A percentile compares a stretch with the other conserved stretches of the same genome.
Evolutionary conservation across 2,113 vertebrate genomes (phyloP).

Genomic region (Mobula hypostoma): DNA sequence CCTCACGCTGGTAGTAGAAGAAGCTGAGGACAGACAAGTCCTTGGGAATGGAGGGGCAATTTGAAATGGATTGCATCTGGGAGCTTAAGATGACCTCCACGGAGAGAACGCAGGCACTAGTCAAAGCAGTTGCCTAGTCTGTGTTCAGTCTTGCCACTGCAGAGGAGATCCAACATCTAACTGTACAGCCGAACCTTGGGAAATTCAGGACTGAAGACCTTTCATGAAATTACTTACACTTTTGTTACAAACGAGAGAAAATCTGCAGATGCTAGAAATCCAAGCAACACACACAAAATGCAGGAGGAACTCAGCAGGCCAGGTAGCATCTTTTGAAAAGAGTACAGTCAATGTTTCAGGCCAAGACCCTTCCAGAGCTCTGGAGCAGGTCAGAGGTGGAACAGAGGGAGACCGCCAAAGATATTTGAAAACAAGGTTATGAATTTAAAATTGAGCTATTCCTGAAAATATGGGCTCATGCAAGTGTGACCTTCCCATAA

Average conservation of each 20-base stretch:
- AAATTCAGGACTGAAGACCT: not conserved
- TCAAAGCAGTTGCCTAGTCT: not conserved
- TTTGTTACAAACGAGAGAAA: too few relatives aligned
- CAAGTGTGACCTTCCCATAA: not conserved
- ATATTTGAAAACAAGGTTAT: not conserved
- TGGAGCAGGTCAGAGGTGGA: not conserved
- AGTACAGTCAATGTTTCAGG: too few relatives aligned
- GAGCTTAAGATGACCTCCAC: too few relatives aligned
- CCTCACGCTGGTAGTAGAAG: too few relatives aligned
- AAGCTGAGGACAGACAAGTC: too few relatives aligned
- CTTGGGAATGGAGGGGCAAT: too few relatives aligned
- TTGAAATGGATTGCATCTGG: too few relatives aligned
- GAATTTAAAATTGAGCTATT: not conserved
- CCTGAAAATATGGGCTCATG: not conserved
- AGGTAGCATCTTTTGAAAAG: too few relatives aligned
- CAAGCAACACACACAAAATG: too few relatives aligned
- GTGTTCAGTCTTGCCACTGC: not conserved
- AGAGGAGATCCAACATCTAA: not conserved
- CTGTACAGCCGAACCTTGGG: not conserved
- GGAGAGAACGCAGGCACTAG: too few relatives aligned
- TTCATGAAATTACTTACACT: not conserved
- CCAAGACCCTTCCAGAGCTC: not conserved
- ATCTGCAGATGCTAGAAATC: too few relatives aligned
- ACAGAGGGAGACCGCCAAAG: not conserved
- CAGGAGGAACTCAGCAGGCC: too few relatives aligned